A percentile compares a stretch with the other conserved stretches of the same genome.
Evolutionary conservation across 1,140 invertebrate species (phyloP).

Genomic region (Drosophila pachea): DNA sequence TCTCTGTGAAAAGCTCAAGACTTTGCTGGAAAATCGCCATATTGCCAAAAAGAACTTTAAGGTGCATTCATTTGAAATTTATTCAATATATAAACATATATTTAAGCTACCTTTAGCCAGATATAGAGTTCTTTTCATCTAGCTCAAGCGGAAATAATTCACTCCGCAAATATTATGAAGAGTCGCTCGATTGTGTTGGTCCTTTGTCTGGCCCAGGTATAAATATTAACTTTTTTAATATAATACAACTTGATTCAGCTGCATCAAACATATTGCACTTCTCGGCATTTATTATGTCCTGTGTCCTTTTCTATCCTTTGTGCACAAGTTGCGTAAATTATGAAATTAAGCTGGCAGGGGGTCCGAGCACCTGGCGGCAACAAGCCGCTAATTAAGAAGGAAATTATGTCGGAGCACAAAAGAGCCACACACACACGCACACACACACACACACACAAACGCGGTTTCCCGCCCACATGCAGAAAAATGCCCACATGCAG

Average conservation of each 20-base stretch:
- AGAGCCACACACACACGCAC: slow-evolving; percentile 2
- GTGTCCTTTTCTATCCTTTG: slow-evolving; percentile 1
- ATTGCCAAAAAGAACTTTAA: too few species aligned
- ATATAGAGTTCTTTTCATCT: too few species aligned
- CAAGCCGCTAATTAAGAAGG: slow-evolving; percentile 40
- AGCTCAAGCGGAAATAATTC: too few species aligned
- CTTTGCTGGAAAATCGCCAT: too few species aligned
- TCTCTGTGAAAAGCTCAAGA: too few species aligned
- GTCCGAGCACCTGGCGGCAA: slow-evolving; percentile 13
- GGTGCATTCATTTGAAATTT: too few species aligned
- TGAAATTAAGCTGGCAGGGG: slow-evolving; percentile 19
- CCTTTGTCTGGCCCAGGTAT: too few species aligned
- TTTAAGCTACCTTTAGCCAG: too few species aligned
- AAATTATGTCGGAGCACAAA: slow-evolving; percentile 40
- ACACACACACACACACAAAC: not conserved
- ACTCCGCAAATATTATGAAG: too few species aligned
- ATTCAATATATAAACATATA: too few species aligned
- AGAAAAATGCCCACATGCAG: not conserved
- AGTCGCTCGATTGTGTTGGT: too few species aligned
- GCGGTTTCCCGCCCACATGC: not conserved
- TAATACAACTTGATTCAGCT: slow-evolving; percentile 22
- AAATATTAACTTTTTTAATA: slow-evolving; percentile 8
- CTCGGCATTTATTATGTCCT: slow-evolving; percentile 18
- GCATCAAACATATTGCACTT: slow-evolving; percentile 19
- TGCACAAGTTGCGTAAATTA: slow-evolving; percentile 18